A percentile compares a stretch with the other conserved stretches of the same genome.
phyloP scores from a whole-genome alignment of 2,113 vertebrate genomes.

The Pituophis catenifer region DNA sequence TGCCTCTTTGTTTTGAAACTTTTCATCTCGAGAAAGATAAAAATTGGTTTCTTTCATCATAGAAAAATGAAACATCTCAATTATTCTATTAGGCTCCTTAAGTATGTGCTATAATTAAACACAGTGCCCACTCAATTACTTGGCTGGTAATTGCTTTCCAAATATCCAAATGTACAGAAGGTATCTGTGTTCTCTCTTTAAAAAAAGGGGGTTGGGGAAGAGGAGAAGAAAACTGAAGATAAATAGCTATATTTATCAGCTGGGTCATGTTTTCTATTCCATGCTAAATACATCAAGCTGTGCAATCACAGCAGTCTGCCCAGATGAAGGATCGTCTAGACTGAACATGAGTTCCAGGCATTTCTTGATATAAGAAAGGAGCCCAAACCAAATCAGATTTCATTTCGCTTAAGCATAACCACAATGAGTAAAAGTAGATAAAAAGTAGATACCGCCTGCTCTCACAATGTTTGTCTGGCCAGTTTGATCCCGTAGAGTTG shows the following conservation, averaged over 20 bases:
- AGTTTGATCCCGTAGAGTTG: neutral
- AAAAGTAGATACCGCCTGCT: neutral
- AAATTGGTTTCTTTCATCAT: neutral
- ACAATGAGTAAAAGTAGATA: neutral
- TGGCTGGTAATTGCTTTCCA: slow-evolving; percentile 32
- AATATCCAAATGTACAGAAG: accelerated
- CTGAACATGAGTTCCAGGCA: neutral
- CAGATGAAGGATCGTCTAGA: neutral
- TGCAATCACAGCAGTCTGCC: neutral
- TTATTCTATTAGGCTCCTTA: slow-evolving; percentile 28
- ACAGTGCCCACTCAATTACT: slow-evolving; percentile 1
- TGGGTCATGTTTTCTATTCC: neutral
- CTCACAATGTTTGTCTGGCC: neutral
- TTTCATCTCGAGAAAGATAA: neutral
- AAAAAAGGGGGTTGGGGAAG: neutral
- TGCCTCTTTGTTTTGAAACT: neutral
- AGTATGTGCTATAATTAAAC: slow-evolving; percentile 46
- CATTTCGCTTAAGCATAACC: neutral
- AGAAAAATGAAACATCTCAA: slow-evolving; percentile 18
- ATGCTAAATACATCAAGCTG: neutral
- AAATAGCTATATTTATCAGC: neutral
- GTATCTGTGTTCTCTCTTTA: neutral
- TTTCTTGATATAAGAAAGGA: neutral
- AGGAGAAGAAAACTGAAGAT: neutral
- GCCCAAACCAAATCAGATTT: neutral